These are phyloP conservation scores for Plodia interpunctella DNA, from an alignment of 1,140 invertebrate species.

Conservation along the genomic window DNA sequence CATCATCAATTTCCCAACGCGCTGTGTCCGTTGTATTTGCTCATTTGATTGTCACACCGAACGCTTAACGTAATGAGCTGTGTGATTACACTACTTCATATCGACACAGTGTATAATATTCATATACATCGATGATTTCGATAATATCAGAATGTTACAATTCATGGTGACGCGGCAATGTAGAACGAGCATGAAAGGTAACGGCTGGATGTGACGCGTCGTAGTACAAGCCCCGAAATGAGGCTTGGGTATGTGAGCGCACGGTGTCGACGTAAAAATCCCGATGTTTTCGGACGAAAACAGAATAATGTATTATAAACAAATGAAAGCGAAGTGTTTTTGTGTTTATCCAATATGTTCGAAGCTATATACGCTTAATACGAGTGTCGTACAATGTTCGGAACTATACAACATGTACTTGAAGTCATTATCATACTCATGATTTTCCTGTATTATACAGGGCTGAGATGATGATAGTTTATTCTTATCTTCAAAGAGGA, in stretches of 20 bases:
- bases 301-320: constrained; percentile 33
- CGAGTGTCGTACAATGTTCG: not conserved
- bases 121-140: not conserved
- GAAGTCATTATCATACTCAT: too few relatives aligned
- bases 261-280: constrained; percentile 27
- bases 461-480: too few relatives aligned
- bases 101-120: not conserved
- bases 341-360: constrained; percentile 19
- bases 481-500: too few relatives aligned
- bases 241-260: constrained; percentile 23
- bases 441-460: too few relatives aligned
- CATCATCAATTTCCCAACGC: not conserved
- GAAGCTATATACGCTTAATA: not conserved
- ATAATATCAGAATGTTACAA: not conserved
- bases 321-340: constrained; percentile 30
- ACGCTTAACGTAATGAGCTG: constrained; percentile 5
- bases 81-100: not conserved
- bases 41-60: constrained; percentile 6
- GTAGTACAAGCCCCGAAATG: not conserved
- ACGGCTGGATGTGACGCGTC: not conserved
- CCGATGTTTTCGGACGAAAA: constrained; percentile 20
- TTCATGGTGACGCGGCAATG: not conserved
- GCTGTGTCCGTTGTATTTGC: not conserved
- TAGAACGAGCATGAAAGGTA: not conserved
- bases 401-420: not conserved